Evolutionary conservation across 2,888 invertebrate genomes (phyloP).

Genomic region (Helobdella robusta): DNA sequence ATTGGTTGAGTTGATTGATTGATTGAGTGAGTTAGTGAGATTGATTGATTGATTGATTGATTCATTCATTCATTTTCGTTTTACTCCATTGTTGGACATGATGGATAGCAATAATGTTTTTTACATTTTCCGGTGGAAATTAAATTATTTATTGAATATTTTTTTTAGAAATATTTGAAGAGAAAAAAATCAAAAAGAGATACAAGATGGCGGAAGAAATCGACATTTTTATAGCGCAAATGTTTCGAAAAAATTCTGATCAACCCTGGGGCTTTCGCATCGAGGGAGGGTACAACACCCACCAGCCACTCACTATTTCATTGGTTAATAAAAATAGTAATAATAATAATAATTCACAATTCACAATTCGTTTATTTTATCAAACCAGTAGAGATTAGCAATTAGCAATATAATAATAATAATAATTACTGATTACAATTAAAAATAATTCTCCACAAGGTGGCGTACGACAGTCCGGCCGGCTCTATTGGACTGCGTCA

Average conservation of each 20-base stretch:
- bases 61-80: no score
- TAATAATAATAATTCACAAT: background rate
- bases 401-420: background rate
- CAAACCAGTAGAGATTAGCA: no score
- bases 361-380: no score
- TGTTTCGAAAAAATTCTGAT: slow-evolving; percentile 28
- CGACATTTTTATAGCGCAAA: slow-evolving; percentile 34
- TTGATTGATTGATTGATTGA: no score
- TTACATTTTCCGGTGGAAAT: no score
- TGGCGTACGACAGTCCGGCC: slow-evolving; percentile 31
- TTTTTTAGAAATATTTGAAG: background rate
- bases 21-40: no score
- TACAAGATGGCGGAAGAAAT: slow-evolving; percentile 30
- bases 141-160: background rate
- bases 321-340: slow-evolving; percentile 26
- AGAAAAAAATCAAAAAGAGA: background rate
- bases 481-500: slow-evolving; percentile 30
- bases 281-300: slow-evolving; percentile 32
- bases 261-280: slow-evolving; percentile 34
- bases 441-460: no score
- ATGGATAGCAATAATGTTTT: no score
- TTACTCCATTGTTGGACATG: no score
- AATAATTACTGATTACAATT: background rate
- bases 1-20: no score
- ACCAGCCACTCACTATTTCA: slow-evolving; percentile 29